These are phyloP conservation scores for Mystacides longicornis DNA, from an alignment of 2,888 invertebrate genomes.

Conservation along the genomic window DNA sequence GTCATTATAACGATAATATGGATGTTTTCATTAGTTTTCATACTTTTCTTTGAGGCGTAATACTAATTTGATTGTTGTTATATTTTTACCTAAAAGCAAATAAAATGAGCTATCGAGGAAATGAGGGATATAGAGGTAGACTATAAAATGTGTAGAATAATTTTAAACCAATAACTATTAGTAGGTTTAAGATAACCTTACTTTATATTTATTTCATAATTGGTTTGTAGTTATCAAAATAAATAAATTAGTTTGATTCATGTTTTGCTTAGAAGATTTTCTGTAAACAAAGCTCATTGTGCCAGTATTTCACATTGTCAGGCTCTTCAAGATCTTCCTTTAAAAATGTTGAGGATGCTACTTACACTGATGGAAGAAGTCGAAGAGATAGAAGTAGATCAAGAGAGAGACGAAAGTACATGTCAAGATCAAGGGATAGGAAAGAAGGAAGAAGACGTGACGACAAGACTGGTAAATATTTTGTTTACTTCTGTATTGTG, in stretches of 20 bases:
- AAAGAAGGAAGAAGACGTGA: constrained; percentile 27
- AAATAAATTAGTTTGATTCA: not conserved
- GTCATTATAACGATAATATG: no score
- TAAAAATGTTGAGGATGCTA: constrained; percentile 33
- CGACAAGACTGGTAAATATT: constrained; percentile 5
- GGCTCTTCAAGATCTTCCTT: constrained; percentile 54
- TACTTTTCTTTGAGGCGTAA: no score
- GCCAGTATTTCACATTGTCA: constrained; percentile 72
- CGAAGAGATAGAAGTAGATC: constrained; percentile 27
- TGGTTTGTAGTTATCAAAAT: not conserved
- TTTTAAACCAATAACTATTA: not conserved
- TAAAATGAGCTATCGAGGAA: constrained; percentile 1
- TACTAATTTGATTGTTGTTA: no score
- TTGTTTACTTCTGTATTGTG: no score
- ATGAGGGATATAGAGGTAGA: not conserved
- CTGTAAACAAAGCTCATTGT: constrained; percentile 43
- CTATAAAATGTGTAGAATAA: not conserved
- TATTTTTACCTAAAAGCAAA: no score
- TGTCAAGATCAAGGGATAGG: constrained; percentile 31
- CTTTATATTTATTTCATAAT: not conserved
- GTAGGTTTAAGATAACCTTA: not conserved
- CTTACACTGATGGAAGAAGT: constrained; percentile 25
- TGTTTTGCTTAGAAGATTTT: not conserved
- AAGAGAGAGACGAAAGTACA: constrained; percentile 26
- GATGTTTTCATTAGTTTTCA: no score